A percentile compares a stretch with the other conserved stretches of the same genome.
Conservation (phyloP, 2,888 invertebrate genomes). For the Sialis fuliginosa region DNA sequence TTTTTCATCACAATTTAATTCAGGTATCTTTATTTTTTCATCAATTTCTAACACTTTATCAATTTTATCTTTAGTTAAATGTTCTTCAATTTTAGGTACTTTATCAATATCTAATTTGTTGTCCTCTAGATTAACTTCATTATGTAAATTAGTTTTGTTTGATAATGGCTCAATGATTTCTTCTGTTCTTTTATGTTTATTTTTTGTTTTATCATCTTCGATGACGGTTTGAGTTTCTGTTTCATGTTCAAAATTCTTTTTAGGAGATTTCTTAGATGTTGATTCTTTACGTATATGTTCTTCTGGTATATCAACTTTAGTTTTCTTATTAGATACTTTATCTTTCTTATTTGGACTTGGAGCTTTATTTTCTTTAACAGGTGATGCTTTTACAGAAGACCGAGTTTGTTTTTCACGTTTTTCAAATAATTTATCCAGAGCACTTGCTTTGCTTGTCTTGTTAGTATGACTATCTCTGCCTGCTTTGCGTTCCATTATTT, state of each 20-base stretch:
- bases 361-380: slow-evolving; percentile 10
- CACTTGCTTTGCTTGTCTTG: slow-evolving; percentile 27
- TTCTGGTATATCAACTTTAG: slow-evolving; percentile 1
- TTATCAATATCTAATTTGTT: slow-evolving; percentile 18
- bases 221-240: slow-evolving; percentile 11
- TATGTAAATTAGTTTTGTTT: slow-evolving; percentile 5
- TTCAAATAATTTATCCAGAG: slow-evolving; percentile 37
- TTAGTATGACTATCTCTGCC: slow-evolving; percentile 23
- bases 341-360: slow-evolving; percentile 4
- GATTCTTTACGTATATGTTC: slow-evolving; percentile 5
- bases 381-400: slow-evolving; percentile 5
- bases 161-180: slow-evolving; percentile 5
- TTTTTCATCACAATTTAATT: slow-evolving; percentile 16
- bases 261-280: slow-evolving; percentile 9
- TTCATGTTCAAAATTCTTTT: slow-evolving; percentile 5
- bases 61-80: slow-evolving; percentile 9
- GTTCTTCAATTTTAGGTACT: slow-evolving; percentile 9
- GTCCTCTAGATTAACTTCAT: slow-evolving; percentile 14
- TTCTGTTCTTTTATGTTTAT: slow-evolving; percentile 4
- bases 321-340: neutral
- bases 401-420: slow-evolving; percentile 23
- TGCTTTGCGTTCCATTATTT: slow-evolving; percentile 22
- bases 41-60: slow-evolving; percentile 10
- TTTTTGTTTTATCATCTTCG: slow-evolving; percentile 2
- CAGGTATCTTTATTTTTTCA: slow-evolving; percentile 12